phyloP scores from a whole-genome alignment of 2,113 vertebrate species.

The Zapornia atra region DNA sequence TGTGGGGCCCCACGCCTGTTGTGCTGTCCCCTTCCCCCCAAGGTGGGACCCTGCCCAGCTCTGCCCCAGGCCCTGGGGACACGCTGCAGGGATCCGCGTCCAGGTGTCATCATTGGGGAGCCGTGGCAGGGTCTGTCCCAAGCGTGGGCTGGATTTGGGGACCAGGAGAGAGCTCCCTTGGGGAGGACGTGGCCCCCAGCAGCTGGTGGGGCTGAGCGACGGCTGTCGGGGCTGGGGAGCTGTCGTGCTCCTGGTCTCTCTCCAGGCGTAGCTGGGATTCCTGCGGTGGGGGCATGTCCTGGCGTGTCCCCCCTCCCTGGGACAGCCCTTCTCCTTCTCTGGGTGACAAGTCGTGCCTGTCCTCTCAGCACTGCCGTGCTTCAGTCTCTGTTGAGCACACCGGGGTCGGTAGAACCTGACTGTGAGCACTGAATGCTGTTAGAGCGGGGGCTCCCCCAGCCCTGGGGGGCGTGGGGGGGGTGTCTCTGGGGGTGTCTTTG shows the following conservation, averaged over 20 bases:
- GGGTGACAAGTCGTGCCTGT: not conserved
- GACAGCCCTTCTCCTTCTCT: not conserved
- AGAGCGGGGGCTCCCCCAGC: slow-evolving; percentile 32
- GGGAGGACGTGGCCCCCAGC: accelerated
- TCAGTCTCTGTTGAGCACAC: not conserved
- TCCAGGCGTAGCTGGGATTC: not conserved
- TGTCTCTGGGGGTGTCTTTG: not conserved
- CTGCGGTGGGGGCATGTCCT: not conserved
- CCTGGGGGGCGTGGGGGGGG: slow-evolving; percentile 27
- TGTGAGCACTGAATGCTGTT: not conserved
- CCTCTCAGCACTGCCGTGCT: not conserved
- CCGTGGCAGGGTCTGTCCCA: not conserved
- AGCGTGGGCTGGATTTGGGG: not conserved
- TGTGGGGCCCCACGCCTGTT: not conserved
- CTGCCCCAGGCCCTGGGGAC: not conserved
- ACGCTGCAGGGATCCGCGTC: not conserved
- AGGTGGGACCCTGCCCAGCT: not conserved
- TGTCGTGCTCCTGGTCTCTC: not conserved
- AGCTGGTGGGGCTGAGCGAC: not conserved
- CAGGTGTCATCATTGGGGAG: not conserved
- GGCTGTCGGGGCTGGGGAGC: not conserved
- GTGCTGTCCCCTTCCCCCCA: not conserved
- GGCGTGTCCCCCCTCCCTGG: accelerated
- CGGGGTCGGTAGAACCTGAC: not conserved
- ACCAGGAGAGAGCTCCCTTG: too few relatives aligned